Evolutionary conservation across 2,113 vertebrate species (phyloP).

Genomic region (Neolamprologus kungweensis): DNA sequence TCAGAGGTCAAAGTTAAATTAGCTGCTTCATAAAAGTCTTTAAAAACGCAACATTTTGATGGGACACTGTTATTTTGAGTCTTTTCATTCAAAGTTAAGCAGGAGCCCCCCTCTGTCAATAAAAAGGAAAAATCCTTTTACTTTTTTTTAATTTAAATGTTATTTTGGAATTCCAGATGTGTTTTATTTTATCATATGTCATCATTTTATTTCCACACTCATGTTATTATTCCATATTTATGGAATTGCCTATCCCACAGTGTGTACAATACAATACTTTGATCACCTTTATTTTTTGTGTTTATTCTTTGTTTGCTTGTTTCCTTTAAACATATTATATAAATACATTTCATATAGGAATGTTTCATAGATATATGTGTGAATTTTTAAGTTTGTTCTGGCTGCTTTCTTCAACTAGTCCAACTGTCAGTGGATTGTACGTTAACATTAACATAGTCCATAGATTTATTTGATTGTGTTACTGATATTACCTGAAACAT

Average conservation of each 20-base stretch:
- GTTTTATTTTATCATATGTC: background rate
- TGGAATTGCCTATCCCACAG: background rate
- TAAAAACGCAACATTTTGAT: background rate
- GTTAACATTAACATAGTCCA: background rate
- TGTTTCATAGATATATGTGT: background rate
- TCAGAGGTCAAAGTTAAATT: background rate
- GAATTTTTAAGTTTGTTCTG: background rate
- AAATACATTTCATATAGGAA: background rate
- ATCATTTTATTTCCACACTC: background rate
- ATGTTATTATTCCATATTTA: background rate
- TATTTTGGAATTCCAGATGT: background rate
- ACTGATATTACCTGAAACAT: background rate
- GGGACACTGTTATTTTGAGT: background rate
- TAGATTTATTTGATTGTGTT: background rate
- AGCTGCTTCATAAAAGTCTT: background rate
- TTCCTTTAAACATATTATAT: background rate
- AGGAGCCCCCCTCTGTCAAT: background rate
- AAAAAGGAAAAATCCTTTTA: background rate
- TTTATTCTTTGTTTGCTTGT: background rate
- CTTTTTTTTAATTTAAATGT: background rate
- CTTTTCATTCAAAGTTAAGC: background rate
- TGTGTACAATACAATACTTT: background rate
- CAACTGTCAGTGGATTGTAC: background rate
- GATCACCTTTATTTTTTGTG: background rate
- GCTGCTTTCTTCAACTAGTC: background rate